phyloP scores from a whole-genome alignment of 1,140 invertebrate genomes.

The Drosophila sp. region DNA sequence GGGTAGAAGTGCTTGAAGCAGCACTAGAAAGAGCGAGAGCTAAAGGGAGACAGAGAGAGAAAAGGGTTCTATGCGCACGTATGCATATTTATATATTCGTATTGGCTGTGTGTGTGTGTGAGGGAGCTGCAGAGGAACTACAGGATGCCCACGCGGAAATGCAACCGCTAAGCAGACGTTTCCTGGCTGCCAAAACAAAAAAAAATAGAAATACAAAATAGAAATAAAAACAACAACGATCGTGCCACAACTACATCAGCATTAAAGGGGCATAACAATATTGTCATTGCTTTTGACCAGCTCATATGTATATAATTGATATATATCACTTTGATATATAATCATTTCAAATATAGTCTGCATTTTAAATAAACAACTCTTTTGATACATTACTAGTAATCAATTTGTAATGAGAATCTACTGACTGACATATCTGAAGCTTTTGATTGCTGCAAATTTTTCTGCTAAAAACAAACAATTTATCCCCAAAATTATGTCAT shows the following conservation, averaged over 20 bases:
- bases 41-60: neutral
- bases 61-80: conserved; percentile 37
- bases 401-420: no score
- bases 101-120: conserved; percentile 14
- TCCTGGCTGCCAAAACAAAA: conserved; percentile 43
- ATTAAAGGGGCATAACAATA: neutral
- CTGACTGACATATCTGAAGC: no score
- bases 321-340: no score
- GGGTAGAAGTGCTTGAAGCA: conserved; percentile 31
- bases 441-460: no score
- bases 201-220: no score
- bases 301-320: neutral
- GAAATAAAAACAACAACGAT: conserved; percentile 4
- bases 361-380: no score
- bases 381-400: no score
- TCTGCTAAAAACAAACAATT: no score
- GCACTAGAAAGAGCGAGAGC: neutral
- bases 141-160: conserved; percentile 42
- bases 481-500: no score
- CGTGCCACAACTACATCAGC: neutral
- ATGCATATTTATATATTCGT: conserved; percentile 58
- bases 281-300: neutral
- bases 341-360: no score
- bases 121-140: conserved; percentile 2
- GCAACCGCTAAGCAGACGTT: conserved; percentile 64